phyloP scores from a whole-genome alignment of 2,888 invertebrate genomes.

The Chrysotoxum bicinctum region DNA sequence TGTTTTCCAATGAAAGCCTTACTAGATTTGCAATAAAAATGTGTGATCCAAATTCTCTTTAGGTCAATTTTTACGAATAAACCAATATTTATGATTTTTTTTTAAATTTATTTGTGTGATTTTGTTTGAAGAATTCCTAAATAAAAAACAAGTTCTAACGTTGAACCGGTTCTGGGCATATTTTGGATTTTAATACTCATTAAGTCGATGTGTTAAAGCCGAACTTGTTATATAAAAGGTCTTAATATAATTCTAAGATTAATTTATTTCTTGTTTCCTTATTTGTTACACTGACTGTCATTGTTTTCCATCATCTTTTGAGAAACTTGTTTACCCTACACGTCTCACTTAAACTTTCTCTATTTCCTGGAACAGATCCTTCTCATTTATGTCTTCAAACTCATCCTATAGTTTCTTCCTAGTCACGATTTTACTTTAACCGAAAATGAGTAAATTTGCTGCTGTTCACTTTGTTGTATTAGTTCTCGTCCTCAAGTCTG shows the following conservation, averaged over 20 bases:
- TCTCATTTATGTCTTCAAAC: not conserved
- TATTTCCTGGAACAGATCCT: constrained; percentile 3
- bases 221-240: too few relatives aligned
- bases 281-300: not conserved
- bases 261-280: not conserved
- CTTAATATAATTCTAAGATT: not conserved
- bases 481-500: not conserved
- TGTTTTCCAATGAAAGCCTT: too few relatives aligned
- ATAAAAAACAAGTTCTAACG: too few relatives aligned
- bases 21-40: too few relatives aligned
- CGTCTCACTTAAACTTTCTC: constrained; percentile 3
- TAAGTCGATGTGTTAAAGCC: too few relatives aligned
- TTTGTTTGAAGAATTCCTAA: too few relatives aligned
- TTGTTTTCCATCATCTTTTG: not conserved
- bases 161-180: too few relatives aligned
- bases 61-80: too few relatives aligned
- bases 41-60: too few relatives aligned
- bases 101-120: too few relatives aligned
- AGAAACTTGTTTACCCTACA: not conserved
- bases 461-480: not conserved
- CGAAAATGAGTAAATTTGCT: constrained; percentile 2
- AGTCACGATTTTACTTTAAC: constrained; percentile 7
- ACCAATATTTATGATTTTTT: too few relatives aligned
- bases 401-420: not conserved
- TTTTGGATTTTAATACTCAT: too few relatives aligned